Conservation (phyloP, 2,797 vertebrate genomes). For the Darevskia nairensis region DNA sequence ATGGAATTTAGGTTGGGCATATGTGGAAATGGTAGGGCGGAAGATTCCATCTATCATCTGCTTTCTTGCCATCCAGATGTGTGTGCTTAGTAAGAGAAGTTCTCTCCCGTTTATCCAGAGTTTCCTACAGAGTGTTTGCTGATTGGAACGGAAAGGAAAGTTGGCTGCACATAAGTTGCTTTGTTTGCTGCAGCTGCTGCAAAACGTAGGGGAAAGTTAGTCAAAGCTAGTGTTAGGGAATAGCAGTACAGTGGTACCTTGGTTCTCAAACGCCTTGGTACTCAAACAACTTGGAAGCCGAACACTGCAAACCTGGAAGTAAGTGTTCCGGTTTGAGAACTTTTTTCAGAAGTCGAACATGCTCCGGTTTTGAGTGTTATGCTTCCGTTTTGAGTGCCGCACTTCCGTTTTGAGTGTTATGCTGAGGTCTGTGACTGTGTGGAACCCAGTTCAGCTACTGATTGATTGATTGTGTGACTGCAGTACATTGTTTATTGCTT, state of each 20-base stretch:
- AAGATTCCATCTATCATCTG: neutral
- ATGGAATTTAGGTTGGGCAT: conserved; percentile 3
- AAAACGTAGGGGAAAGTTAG: neutral
- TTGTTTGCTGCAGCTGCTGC: neutral
- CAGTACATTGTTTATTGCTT: too few relatives aligned
- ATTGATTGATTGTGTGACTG: too few relatives aligned
- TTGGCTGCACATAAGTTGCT: neutral
- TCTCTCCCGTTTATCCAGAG: neutral
- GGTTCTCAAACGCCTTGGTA: too few relatives aligned
- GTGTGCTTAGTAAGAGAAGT: neutral
- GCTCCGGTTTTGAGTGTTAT: too few relatives aligned
- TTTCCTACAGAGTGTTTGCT: neutral
- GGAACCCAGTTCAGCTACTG: too few relatives aligned
- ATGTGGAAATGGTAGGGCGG: neutral
- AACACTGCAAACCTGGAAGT: too few relatives aligned
- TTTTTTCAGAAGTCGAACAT: too few relatives aligned
- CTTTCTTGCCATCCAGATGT: neutral
- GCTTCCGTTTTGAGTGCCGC: too few relatives aligned
- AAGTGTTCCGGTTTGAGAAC: too few relatives aligned
- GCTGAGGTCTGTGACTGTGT: too few relatives aligned
- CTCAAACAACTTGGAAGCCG: too few relatives aligned
- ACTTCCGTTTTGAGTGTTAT: too few relatives aligned
- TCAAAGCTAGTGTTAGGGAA: neutral
- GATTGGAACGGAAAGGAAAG: neutral
- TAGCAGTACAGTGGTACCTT: neutral